A percentile compares a stretch with the other conserved stretches of the same genome.
These are phyloP conservation scores for Colaptes auratus DNA, from an alignment of 2,113 vertebrate genomes.

Conservation along the genomic window DNA sequence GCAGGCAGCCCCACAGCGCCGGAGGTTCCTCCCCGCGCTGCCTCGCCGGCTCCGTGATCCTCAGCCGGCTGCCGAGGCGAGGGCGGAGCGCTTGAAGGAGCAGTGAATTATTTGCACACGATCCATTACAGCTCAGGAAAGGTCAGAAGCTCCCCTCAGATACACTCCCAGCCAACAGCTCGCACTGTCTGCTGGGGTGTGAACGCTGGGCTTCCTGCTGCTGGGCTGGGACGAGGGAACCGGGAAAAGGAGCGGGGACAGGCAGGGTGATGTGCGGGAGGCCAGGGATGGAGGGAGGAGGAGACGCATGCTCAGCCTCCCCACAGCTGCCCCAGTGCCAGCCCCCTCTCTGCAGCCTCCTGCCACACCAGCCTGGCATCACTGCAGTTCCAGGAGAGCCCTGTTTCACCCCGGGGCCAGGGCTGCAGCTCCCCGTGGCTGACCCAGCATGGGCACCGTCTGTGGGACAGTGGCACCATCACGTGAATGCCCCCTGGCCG, in stretches of 20 bases:
- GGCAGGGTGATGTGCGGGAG: not conserved
- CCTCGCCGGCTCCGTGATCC: not conserved
- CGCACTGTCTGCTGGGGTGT: accelerated
- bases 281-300: not conserved
- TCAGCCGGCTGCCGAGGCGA: not conserved
- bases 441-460: not conserved
- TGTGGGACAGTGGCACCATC: not conserved
- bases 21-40: not conserved
- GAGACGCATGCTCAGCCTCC: accelerated
- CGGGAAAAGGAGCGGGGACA: not conserved
- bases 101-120: accelerated
- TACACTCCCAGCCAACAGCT: not conserved
- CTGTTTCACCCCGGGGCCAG: not conserved
- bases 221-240: not conserved
- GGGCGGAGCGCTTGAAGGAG: not conserved
- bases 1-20: accelerated
- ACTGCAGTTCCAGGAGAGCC: not conserved
- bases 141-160: not conserved
- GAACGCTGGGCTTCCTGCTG: not conserved
- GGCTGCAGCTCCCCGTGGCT: not conserved
- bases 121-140: not conserved
- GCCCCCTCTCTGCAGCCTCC: not conserved
- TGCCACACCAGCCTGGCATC: accelerated
- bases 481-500: accelerated
- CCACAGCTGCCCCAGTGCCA: not conserved